A percentile compares a stretch with the other conserved stretches of the same genome.
These are phyloP conservation scores for Lepeophtheirus salmonis DNA, from an alignment of 1,140 invertebrate genomes.

Conservation along the genomic window DNA sequence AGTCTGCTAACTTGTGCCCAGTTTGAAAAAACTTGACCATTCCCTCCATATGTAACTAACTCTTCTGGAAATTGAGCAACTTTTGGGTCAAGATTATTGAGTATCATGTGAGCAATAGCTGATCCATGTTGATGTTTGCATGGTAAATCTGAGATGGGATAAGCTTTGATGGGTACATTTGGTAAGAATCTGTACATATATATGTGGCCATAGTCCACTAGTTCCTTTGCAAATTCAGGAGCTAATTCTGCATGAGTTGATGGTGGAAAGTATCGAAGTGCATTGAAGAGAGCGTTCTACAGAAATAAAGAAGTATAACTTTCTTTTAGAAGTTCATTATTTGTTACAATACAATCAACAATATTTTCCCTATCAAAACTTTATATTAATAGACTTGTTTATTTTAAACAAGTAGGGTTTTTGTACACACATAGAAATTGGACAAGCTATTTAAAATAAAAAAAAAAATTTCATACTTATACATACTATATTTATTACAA, in stretches of 20 bases:
- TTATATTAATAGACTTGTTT: not conserved
- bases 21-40: conserved; percentile 49
- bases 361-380: not conserved
- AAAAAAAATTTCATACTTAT: no score
- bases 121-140: conserved; percentile 33
- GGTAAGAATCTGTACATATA: conserved; percentile 48
- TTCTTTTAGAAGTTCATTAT: not conserved
- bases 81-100: conserved; percentile 43
- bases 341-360: not conserved
- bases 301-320: conserved; percentile 8
- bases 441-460: not conserved
- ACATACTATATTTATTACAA: no score
- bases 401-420: not conserved
- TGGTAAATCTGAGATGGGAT: conserved; percentile 36
- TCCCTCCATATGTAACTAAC: conserved; percentile 44
- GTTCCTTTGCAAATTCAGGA: conserved; percentile 38
- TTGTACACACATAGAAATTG: not conserved
- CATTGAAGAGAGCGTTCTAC: conserved; percentile 39
- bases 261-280: conserved; percentile 41
- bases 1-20: conserved; percentile 40
- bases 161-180: conserved; percentile 28
- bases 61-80: conserved; percentile 31
- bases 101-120: conserved; percentile 46
- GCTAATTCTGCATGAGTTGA: conserved; percentile 32
- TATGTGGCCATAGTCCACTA: conserved; percentile 41